A percentile compares a stretch with the other conserved stretches of the same genome.
Conservation (phyloP, 1,140 invertebrate genomes). For the Teleogryllus occipitalis region DNA sequence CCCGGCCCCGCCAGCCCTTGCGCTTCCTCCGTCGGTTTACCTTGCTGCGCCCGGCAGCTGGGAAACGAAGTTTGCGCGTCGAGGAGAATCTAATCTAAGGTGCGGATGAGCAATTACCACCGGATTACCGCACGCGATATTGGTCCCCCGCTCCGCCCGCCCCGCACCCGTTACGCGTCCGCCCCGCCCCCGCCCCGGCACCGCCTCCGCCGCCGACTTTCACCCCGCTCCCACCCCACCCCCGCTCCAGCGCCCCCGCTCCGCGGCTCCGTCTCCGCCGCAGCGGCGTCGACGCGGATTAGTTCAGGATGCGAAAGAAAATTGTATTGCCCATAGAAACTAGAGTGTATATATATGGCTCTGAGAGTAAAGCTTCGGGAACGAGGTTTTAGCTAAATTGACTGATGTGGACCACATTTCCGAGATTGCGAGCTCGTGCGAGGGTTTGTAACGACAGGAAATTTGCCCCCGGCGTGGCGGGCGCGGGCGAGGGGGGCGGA, state of each 20-base stretch:
- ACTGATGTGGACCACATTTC: constrained; percentile 23
- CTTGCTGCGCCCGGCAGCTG: background rate
- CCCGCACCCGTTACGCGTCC: no score
- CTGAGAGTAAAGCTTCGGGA: constrained; percentile 12
- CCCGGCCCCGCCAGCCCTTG: no score
- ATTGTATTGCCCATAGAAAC: background rate
- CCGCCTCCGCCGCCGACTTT: background rate
- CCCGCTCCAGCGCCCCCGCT: no score
- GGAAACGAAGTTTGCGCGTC: background rate
- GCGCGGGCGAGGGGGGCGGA: constrained; percentile 22
- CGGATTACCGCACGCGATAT: constrained; percentile 19
- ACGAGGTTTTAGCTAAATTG: constrained; percentile 22
- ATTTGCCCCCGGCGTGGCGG: constrained; percentile 28
- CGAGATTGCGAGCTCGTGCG: constrained; percentile 11
- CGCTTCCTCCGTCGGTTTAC: no score
- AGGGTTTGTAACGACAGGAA: constrained; percentile 23
- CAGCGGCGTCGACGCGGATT: background rate
- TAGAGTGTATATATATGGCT: background rate
- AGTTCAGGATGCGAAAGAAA: background rate
- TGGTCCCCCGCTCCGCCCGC: background rate
- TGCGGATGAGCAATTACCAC: constrained; percentile 10
- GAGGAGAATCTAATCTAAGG: background rate
- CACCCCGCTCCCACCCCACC: no score
- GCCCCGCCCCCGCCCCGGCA: no score
- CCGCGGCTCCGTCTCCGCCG: background rate